phyloP scores from a whole-genome alignment of 2,888 invertebrate species.

The Cotesia congregata region DNA sequence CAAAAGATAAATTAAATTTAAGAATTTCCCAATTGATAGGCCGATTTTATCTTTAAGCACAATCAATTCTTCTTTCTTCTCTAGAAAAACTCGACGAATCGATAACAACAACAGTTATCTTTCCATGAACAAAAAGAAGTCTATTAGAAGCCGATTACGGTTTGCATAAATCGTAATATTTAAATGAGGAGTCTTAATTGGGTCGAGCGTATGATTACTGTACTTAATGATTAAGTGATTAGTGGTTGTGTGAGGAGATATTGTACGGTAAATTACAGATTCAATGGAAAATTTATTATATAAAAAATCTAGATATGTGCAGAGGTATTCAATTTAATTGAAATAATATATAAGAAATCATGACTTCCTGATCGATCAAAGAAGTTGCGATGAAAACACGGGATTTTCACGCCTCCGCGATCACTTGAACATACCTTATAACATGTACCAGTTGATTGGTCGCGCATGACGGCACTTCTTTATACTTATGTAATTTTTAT shows the following conservation, averaged over 20 bases:
- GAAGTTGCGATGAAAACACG: not conserved
- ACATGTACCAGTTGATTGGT: constrained; percentile 1
- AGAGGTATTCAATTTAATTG: not conserved
- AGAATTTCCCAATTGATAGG: no score
- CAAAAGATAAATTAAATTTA: no score
- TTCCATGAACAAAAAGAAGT: no score
- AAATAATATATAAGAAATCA: not conserved
- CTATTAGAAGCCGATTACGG: not conserved
- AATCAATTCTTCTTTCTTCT: no score
- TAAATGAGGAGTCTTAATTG: not conserved
- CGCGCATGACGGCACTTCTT: not conserved
- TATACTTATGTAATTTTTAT: constrained; percentile 14
- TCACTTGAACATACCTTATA: constrained; percentile 2
- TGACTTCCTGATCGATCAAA: not conserved
- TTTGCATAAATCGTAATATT: not conserved
- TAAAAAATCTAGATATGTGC: not conserved
- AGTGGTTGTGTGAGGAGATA: not conserved
- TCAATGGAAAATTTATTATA: not conserved
- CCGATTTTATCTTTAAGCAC: no score
- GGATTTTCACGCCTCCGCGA: not conserved
- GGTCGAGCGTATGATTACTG: not conserved
- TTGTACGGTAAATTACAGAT: not conserved
- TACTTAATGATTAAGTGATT: not conserved
- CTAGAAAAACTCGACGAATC: no score
- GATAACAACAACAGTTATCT: no score